Evolutionary conservation across 2,888 invertebrate species (phyloP).

Genomic region (Labia minor): DNA sequence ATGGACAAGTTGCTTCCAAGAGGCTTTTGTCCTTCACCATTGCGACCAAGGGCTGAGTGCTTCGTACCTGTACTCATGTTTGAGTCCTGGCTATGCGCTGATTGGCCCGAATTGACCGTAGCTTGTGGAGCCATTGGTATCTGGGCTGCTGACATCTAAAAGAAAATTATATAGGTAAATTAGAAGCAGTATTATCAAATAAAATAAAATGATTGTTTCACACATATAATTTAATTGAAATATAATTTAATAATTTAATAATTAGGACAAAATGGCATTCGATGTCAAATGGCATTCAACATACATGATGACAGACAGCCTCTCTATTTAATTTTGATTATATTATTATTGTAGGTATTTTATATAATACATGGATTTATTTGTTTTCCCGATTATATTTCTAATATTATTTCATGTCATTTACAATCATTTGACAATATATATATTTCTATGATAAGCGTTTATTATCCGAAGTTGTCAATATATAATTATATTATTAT

Average conservation of each 20-base stretch:
- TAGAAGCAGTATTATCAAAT: neutral
- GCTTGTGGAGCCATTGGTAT: constrained; percentile 94
- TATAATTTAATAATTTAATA: neutral
- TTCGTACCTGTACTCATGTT: constrained; percentile 88
- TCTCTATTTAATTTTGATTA: too few relatives aligned
- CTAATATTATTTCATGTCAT: too few relatives aligned
- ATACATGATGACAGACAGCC: neutral
- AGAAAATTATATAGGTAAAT: constrained; percentile 36
- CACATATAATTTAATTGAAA: too few relatives aligned
- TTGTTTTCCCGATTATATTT: too few relatives aligned
- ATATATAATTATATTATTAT: too few relatives aligned
- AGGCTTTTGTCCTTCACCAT: neutral
- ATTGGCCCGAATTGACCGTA: constrained; percentile 68
- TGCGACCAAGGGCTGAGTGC: neutral
- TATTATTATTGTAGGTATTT: too few relatives aligned
- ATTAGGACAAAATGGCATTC: neutral
- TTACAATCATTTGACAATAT: too few relatives aligned
- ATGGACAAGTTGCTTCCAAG: neutral
- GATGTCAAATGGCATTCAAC: too few relatives aligned
- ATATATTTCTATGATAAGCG: too few relatives aligned
- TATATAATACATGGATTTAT: too few relatives aligned
- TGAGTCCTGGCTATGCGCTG: constrained; percentile 89
- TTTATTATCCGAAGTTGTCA: too few relatives aligned
- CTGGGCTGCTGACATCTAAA: constrained; percentile 93
- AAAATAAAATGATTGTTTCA: too few relatives aligned